Evolutionary conservation across 1,140 invertebrate genomes (phyloP), one percentile per base, ranked within the genome.

Genomic region (Zaprionus ghesquierei): DNA sequence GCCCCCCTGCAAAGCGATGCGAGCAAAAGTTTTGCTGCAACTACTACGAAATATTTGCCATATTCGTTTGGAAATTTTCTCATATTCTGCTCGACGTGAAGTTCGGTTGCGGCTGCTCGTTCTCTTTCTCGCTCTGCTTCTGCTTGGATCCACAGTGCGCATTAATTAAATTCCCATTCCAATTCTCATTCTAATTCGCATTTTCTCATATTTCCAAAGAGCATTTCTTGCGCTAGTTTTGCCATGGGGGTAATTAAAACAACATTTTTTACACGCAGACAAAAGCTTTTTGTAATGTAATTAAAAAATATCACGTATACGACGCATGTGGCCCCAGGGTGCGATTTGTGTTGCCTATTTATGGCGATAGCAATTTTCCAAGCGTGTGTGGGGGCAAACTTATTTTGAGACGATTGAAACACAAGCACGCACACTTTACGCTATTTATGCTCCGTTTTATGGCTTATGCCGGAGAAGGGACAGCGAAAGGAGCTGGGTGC

Each of bases 301-400:
- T 86, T 86, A 86, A 81, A 87, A 86, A 86, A 86, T 87, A 86
- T 86, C 81, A 86, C 81, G 82, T 86, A 86, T 86, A 86, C 81
- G 82, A 72, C 79, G 82, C 79, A 73, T 81, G 78, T 61, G 61
- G 63, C 81, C 82, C 79, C 51, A 31, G 82, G 84, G 82, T 53
- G 23, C 82, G 72, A 87, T 86, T 78, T 64, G 53, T 58, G 53
- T 62, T 65, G 70, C 61, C 75, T 87, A 86, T 87, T 86, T 87
- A 86, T 81, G 68, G 31, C 33, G 69, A 65, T 64, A 59, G 50
- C 35, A 54, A 81, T 75, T 78, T 72, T 78, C 61, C 27, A 29
- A 29, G 53, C 59, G 53, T 51, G 31, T 35, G 59, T 23, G n/a
- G n/a, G n/a, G 18, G 23, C 33, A 71, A 63, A 66, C 56, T 68